Evolutionary conservation across 2,888 invertebrate genomes (phyloP), one percentile per base, ranked within the genome.

Genomic region (Epirrhoe alternata): DNA sequence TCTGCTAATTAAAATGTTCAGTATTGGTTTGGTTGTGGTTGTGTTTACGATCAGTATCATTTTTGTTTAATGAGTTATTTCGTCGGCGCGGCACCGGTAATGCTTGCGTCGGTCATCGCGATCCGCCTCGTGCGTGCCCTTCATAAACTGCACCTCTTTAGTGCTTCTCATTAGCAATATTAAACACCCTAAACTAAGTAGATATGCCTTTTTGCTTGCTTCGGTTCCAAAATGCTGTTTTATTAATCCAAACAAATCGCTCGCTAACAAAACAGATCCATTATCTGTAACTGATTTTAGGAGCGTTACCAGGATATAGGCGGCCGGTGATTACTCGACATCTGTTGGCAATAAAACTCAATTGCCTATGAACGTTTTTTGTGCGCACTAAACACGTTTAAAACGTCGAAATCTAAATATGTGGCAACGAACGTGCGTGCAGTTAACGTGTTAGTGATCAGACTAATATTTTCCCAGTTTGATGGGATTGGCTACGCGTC

Each of bases 21-120:
- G 81, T 86, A 89, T 88, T 83, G 85, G 82, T 88, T 87, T 82
- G 78, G 75, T 76, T 78, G 80, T 80, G 82, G 79, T 79, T 80
- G 73, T 77, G 78, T 83, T 83, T 80, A 84, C 86, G 92, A 92
- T 91, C 77, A 75, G 79, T 88, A 92, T 92, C 90, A 89, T 85
- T 90, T 90, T 90, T 84, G 85, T 86, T 87, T 90, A 91, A 90
- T 90, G 90, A 89, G 81, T 84, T 88, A 86, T 86, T 87, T 84
- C 83, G 81, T 75, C 72, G 76, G 71, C 61, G 69, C 78, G 74
- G 77, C 79, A 76, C 77, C 70, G 74, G 38, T 74, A 74, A 78
- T 78, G 74, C 71, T 67, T 55, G 55, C 67, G 73, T 71, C 56
- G 70, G 51, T 61, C 66, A 78, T 77, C 76, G 69, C 59, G 70